Base-by-base conservation (phyloP, 2,888 invertebrate genomes). In the Dilophus febrilis region DNA sequence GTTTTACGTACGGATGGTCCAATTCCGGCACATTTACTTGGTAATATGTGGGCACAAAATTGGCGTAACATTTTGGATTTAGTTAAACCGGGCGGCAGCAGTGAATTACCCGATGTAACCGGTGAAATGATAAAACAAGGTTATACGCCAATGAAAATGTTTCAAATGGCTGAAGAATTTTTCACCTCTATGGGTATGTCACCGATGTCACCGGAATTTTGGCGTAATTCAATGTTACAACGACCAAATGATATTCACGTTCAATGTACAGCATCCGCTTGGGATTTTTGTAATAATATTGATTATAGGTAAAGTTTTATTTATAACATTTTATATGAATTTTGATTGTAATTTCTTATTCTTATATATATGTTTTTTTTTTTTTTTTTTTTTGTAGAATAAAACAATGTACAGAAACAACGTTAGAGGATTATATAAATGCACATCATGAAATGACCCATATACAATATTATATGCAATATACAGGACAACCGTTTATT, bases 361-460 rank as follows among this genome's bases (percentile, higher is more conserved):
- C n/a, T n/a, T n/a, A n/a, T n/a, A n/a, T n/a, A n/a, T n/a, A n/a
- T n/a, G n/a, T n/a, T n/a, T n/a, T n/a, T n/a, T n/a, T n/a, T n/a
- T n/a, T n/a, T n/a, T n/a, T n/a, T n/a, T n/a, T n/a, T n/a, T n/a
- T n/a, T 22, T 22, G 4, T 22, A 80, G 83, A 51, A 83, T 86
- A 44, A 86, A 85, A 50, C 82, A 83, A 55, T 87, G 86, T 54
- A 84, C 85, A 0, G 75, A 77, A 52, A 72, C 83, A 5, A 77
- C 75, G 4, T 76, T 79, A 72, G 76, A 79, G 13, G 80, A 84
- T 55, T 64, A 86, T 30, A 64, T 84, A 17, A 77, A 79, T 0
- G 74, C 78, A 0, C 85, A 86, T 53, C 84, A 84, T 50, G 85
- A 86, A 64, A 80, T 86, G 77, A 76, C 83, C 0, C 83, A 85